Evolutionary conservation across 2,113 vertebrate species (phyloP), one percentile per base, ranked within the genome.

Genomic region (Taurulus bubalis): DNA sequence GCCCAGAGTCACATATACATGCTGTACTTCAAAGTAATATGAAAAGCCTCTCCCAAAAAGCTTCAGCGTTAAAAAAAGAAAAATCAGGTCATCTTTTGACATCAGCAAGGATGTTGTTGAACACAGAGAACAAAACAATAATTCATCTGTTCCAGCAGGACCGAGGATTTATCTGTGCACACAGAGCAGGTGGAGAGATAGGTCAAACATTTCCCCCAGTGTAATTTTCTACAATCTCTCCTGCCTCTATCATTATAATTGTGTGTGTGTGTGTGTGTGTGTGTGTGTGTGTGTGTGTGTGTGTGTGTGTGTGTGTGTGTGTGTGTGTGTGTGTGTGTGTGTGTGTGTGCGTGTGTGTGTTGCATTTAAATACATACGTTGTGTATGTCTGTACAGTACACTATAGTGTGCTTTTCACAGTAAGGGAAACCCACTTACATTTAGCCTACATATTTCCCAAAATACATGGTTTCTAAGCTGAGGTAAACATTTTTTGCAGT

Each of bases 191-290:
- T 93, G 92, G 86, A 82, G 85, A 86, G 90, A 79, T 82, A 65
- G 91, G 90, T 91, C 91, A 93, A 91, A 88, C 87, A 45, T 91
- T 92, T 89, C 85, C 88, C 90, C 79, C 84, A 87, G 88, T 75
- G 84, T 88, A 81, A 91, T 92, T 91, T 92, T 83, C 89, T 87
- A 60, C 86, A 85, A 86, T 90, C 89, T 88, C 79, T 56, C 40
- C 75, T 73, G 69, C 73, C 24, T 71, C 58, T 53, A 74, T 87
- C 65, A 71, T 49, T 71, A 42, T 34, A 16, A 3, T 12, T 68
- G 65, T 84, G 74, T 78, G 58, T 60, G 47, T 66, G 26, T 75
- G 30, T 81, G 51, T 32, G 45, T 74, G n/a, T 74, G 18, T 77
- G 68, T 63, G 60, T 53, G 15, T 78, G 45, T 55, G 45, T 49